Evolutionary conservation across 2,888 invertebrate genomes (phyloP).

Genomic region (Timema cristinae): DNA sequence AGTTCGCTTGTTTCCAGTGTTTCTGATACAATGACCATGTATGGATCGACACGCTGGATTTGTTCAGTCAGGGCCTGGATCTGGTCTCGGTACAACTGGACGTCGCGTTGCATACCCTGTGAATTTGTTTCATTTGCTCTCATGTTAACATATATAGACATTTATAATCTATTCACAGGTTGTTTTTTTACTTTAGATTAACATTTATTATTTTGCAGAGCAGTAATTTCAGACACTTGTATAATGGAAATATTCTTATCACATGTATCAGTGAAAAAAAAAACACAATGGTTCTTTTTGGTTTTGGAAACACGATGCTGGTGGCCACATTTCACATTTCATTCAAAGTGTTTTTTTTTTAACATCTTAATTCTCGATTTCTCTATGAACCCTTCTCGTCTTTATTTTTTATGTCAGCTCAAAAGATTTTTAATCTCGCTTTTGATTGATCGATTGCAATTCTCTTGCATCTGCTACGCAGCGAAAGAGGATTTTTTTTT

Average conservation of each 20-base stretch:
- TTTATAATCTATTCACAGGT: constrained; percentile 11
- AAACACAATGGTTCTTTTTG: constrained; percentile 14
- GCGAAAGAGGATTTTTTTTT: no score
- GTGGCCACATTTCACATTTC: constrained; percentile 34
- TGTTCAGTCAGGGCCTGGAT: constrained; percentile 67
- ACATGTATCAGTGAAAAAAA: background rate
- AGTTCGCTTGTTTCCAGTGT: constrained; percentile 21
- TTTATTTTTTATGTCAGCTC: background rate
- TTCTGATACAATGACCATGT: constrained; percentile 44
- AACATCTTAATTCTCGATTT: background rate
- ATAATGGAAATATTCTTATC: constrained; percentile 11
- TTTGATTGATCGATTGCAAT: no score
- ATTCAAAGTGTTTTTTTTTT: constrained; percentile 27
- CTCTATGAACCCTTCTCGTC: background rate
- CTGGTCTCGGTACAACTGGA: constrained; percentile 64
- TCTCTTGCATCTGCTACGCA: no score
- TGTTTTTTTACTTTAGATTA: no score
- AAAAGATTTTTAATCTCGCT: no score
- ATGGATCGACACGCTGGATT: constrained; percentile 73
- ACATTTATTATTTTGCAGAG: background rate
- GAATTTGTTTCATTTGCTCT: constrained; percentile 31
- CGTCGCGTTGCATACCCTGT: constrained; percentile 62
- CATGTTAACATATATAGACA: constrained; percentile 6
- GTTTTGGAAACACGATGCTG: constrained; percentile 32
- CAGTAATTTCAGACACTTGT: constrained; percentile 14